Evolutionary conservation across 1,140 invertebrate species (phyloP).

Genomic region (Bombus difficillimus): DNA sequence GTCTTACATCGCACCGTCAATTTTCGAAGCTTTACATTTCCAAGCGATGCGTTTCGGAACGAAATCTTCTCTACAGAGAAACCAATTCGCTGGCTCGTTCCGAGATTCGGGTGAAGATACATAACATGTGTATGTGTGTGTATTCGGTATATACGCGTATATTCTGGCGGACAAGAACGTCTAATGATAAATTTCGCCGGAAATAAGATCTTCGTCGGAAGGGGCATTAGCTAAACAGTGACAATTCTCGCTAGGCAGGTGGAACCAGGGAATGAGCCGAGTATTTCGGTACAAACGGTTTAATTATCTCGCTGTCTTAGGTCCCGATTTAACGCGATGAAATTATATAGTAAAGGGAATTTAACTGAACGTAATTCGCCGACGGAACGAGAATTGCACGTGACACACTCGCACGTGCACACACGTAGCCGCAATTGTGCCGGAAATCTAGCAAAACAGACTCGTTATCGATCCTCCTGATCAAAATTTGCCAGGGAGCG

Average conservation of each 20-base stretch:
- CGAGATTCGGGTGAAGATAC: neutral
- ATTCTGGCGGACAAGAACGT: neutral
- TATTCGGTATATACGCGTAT: neutral
- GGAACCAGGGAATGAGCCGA: neutral
- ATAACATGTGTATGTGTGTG: neutral
- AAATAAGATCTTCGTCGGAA: conserved; percentile 30
- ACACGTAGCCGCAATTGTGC: neutral
- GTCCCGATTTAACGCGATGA: conserved; percentile 39
- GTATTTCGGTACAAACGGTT: conserved; percentile 43
- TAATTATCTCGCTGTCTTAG: conserved; percentile 48
- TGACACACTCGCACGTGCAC: neutral
- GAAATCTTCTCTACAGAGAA: neutral
- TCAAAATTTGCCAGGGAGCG: neutral
- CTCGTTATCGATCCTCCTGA: neutral
- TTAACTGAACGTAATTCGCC: conserved; percentile 32
- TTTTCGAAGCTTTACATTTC: neutral
- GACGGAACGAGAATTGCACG: conserved; percentile 14
- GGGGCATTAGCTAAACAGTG: conserved; percentile 36
- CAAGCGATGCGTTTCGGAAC: neutral
- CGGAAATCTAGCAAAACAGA: neutral
- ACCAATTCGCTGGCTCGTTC: neutral
- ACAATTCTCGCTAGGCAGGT: conserved; percentile 8
- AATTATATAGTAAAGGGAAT: conserved; percentile 44
- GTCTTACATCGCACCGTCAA: neutral
- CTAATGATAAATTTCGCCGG: conserved; percentile 35